A percentile compares a stretch with the other conserved stretches of the same genome.
Conservation (phyloP, 2,113 vertebrate genomes). For the Clarias gariepinus region DNA sequence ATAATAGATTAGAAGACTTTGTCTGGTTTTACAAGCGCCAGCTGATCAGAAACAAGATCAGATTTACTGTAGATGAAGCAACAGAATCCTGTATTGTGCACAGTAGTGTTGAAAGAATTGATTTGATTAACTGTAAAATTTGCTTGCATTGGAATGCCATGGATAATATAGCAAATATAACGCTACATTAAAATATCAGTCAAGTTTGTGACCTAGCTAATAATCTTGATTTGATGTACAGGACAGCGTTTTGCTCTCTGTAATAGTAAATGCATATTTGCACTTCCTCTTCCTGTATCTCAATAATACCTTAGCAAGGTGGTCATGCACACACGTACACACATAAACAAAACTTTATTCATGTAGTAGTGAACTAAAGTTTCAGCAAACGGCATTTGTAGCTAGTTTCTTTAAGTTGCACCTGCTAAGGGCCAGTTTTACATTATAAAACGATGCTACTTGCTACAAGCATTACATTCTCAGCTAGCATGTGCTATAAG, state of each 20-base stretch:
- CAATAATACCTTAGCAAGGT: not conserved
- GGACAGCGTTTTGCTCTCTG: not conserved
- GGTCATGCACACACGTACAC: not conserved
- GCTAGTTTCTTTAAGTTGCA: not conserved
- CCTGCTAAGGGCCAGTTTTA: not conserved
- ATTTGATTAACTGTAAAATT: not conserved
- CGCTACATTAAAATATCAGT: not conserved
- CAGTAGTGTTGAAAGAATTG: not conserved
- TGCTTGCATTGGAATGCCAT: not conserved
- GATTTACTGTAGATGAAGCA: not conserved
- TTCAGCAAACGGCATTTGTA: not conserved
- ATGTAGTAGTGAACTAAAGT: not conserved
- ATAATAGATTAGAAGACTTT: not conserved
- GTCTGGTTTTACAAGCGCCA: not conserved
- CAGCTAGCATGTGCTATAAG: not conserved
- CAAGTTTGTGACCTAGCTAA: not conserved
- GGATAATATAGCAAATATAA: not conserved
- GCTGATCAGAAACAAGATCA: not conserved
- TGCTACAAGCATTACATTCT: no score
- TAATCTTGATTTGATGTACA: not conserved
- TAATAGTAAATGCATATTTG: not conserved
- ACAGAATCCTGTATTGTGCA: not conserved
- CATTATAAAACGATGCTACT: not conserved
- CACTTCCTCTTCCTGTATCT: not conserved
- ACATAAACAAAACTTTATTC: not conserved